Conservation (phyloP, 2,888 invertebrate genomes). For the Ophion obscuratus region DNA sequence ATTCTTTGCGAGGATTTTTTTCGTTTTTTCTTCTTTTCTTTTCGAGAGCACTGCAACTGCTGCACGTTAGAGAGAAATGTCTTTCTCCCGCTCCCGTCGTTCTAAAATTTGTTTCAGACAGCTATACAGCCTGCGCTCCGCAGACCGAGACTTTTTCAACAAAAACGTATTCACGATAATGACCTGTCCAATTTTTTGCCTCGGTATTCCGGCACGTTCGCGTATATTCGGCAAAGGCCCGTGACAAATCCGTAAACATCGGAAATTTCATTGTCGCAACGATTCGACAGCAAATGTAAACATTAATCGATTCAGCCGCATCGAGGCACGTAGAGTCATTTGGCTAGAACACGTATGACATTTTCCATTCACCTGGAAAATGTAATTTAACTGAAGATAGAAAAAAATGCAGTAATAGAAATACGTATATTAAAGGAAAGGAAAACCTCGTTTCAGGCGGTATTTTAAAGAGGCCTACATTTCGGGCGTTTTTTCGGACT, state of each 20-base stretch:
- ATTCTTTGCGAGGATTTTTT: no score
- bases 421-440: no score
- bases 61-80: neutral
- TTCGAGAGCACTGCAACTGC: no score
- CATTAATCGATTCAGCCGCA: neutral
- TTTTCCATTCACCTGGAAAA: neutral
- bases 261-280: neutral
- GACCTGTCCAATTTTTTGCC: constrained; percentile 69
- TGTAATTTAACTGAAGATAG: neutral
- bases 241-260: constrained; percentile 2
- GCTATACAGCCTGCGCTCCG: constrained; percentile 67
- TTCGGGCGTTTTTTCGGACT: no score
- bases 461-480: no score
- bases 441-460: no score
- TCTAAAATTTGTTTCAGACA: neutral
- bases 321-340: neutral
- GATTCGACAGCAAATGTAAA: neutral
- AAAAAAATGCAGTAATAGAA: no score
- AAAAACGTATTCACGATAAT: constrained; percentile 67
- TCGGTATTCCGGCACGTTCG: constrained; percentile 23
- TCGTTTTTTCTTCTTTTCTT: no score
- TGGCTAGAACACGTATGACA: neutral
- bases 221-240: neutral
- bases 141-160: constrained; percentile 71
- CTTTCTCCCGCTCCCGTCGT: no score